Percentiles rank a stretch among this genome's conserved stretches.
Evolutionary conservation across 1,140 invertebrate genomes (phyloP).

Genomic region (Papilio aristodemus): DNA sequence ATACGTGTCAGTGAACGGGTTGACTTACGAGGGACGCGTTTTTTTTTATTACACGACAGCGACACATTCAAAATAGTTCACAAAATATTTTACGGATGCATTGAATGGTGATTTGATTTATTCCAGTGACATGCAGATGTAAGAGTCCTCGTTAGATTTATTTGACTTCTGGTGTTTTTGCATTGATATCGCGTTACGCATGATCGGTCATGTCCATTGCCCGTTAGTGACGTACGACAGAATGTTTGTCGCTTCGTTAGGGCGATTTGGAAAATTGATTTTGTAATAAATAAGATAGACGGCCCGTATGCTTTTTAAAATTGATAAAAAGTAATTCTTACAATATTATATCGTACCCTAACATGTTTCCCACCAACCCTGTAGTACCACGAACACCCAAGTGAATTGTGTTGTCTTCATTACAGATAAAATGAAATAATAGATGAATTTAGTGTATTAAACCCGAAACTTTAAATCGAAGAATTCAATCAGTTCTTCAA

Average conservation of each 20-base stretch:
- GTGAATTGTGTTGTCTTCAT: no score
- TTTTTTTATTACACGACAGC: conserved; percentile 51
- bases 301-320: conserved; percentile 41
- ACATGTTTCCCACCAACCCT: no score
- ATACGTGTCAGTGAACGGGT: conserved; percentile 76
- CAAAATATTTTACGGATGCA: conserved; percentile 78
- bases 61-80: conserved; percentile 76
- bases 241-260: conserved; percentile 45
- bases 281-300: conserved; percentile 36
- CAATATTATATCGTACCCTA: no score
- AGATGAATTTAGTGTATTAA: no score
- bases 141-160: conserved; percentile 77
- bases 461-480: no score
- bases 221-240: conserved; percentile 70
- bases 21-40: conserved; percentile 65
- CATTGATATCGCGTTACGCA: conserved; percentile 70
- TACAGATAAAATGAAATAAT: no score
- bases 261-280: conserved; percentile 48
- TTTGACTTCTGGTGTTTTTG: conserved; percentile 73
- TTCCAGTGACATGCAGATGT: conserved; percentile 79
- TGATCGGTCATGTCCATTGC: conserved; percentile 76
- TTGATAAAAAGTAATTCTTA: conserved; percentile 1
- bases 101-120: conserved; percentile 80
- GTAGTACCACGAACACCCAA: neutral
- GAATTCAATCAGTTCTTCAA: no score